A percentile compares a stretch with the other conserved stretches of the same genome.
Evolutionary conservation across 2,888 invertebrate species (phyloP).

Genomic region (Callinectes sapidus): DNA sequence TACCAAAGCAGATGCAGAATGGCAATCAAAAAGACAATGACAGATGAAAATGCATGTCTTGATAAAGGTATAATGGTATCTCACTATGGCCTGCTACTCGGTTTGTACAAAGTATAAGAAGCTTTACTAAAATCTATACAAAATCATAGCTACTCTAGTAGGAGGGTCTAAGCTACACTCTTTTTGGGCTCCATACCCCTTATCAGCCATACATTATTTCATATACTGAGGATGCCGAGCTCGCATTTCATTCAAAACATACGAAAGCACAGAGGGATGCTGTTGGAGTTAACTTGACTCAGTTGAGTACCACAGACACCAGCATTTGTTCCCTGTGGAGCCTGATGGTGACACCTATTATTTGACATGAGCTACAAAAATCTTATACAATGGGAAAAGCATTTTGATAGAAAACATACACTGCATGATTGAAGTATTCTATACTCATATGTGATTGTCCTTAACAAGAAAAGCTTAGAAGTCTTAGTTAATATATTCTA

Average conservation of each 20-base stretch:
- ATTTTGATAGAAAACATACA: conserved; percentile 51
- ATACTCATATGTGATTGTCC: conserved; percentile 61
- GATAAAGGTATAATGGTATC: conserved; percentile 42
- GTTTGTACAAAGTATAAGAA: conserved; percentile 29
- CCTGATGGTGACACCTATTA: not conserved
- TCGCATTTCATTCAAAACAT: not conserved
- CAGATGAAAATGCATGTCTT: conserved; percentile 20
- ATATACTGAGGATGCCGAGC: conserved; percentile 38
- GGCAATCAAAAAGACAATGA: conserved; percentile 7
- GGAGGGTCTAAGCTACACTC: conserved; percentile 29
- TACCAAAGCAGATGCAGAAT: conserved; percentile 32
- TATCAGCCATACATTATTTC: conserved; percentile 11
- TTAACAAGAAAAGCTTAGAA: conserved; percentile 63
- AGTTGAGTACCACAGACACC: not conserved
- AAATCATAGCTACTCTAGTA: conserved; percentile 31
- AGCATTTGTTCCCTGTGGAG: conserved; percentile 14
- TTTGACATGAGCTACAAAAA: conserved; percentile 44
- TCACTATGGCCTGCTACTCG: conserved; percentile 43
- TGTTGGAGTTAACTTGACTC: conserved; percentile 22
- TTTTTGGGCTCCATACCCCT: not conserved
- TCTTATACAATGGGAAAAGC: conserved; percentile 49
- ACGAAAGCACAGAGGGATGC: not conserved
- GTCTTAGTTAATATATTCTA: conserved; percentile 49
- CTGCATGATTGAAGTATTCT: conserved; percentile 35
- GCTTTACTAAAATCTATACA: conserved; percentile 36